Percentiles rank a stretch among this genome's conserved stretches.
Conservation (phyloP, 1,140 invertebrate genomes). For the Mycetomoellerius zeteki region DNA sequence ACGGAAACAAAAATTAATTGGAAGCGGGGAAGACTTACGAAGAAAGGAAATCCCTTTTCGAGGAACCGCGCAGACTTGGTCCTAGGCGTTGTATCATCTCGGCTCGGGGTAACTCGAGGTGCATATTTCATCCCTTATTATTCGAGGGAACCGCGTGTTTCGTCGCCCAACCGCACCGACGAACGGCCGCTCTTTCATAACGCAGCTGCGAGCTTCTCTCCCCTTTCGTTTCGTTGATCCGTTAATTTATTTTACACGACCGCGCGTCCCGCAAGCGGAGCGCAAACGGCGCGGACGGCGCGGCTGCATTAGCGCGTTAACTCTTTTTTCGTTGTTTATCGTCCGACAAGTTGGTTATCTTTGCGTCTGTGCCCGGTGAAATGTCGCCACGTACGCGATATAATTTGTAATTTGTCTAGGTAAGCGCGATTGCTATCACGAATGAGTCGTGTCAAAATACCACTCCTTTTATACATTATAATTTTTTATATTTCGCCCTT, state of each 20-base stretch:
- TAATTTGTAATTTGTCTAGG: constrained; percentile 37
- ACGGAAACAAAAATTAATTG: constrained; percentile 24
- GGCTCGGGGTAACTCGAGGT: constrained; percentile 50
- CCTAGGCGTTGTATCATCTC: constrained; percentile 26
- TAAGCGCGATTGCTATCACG: background rate
- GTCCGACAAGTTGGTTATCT: constrained; percentile 17
- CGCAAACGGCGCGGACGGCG: constrained; percentile 22
- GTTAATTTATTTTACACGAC: constrained; percentile 42
- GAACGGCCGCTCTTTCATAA: constrained; percentile 56
- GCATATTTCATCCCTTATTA: constrained; percentile 70
- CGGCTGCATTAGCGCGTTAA: constrained; percentile 54
- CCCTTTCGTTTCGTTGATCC: constrained; percentile 42
- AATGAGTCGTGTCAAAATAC: background rate
- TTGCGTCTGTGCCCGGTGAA: background rate
- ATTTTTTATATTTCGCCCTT: constrained; percentile 7
- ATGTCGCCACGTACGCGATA: constrained; percentile 3
- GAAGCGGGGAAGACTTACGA: constrained; percentile 10
- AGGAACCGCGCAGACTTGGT: background rate
- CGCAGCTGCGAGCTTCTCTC: constrained; percentile 26
- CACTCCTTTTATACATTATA: constrained; percentile 1
- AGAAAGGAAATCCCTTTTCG: constrained; percentile 9
- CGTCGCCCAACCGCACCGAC: constrained; percentile 31
- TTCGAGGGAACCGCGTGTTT: constrained; percentile 39
- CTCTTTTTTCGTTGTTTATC: constrained; percentile 43
- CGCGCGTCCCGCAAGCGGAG: constrained; percentile 40